Evolutionary conservation across 1,140 invertebrate genomes (phyloP).

Genomic region (Eueides isabella): DNA sequence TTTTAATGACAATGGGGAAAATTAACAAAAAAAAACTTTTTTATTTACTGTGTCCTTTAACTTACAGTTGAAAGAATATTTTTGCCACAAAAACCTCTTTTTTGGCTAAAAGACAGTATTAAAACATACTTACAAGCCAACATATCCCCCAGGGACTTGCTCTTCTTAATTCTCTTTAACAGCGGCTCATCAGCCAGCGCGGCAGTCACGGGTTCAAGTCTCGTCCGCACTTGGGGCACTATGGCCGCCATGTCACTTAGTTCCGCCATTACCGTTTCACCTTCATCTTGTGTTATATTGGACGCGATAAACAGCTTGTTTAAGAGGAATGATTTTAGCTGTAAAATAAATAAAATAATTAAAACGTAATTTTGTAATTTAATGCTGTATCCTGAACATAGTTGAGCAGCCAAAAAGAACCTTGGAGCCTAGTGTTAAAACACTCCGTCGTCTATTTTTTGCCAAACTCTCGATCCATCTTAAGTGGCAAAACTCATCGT

Average conservation of each 20-base stretch:
- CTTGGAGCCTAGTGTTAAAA: no score
- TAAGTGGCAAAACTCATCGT: no score
- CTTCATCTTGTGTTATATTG: slow-evolving; percentile 78
- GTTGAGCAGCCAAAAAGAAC: no score
- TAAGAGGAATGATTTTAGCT: slow-evolving; percentile 66
- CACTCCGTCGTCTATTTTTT: no score
- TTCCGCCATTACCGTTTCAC: slow-evolving; percentile 70
- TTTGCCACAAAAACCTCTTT: neutral
- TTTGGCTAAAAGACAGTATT: neutral
- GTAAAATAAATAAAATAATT: slow-evolving; percentile 14
- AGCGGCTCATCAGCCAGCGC: slow-evolving; percentile 61
- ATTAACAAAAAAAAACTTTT: no score
- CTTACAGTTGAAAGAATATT: neutral
- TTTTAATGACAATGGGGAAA: no score
- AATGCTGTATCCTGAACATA: no score
- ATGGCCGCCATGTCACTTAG: slow-evolving; percentile 75
- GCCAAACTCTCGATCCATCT: no score
- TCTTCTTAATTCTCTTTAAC: slow-evolving; percentile 57
- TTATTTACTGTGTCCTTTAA: no score
- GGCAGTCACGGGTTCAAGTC: slow-evolving; percentile 34
- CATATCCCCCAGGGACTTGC: slow-evolving; percentile 53
- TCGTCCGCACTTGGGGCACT: slow-evolving; percentile 71
- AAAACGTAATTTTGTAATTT: no score
- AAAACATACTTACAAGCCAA: slow-evolving; percentile 52
- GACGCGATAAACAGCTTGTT: slow-evolving; percentile 79